Percentiles rank a stretch among this genome's conserved stretches.
Conservation (phyloP, 1,140 invertebrate species). For the Probaryconus sp. region DNA sequence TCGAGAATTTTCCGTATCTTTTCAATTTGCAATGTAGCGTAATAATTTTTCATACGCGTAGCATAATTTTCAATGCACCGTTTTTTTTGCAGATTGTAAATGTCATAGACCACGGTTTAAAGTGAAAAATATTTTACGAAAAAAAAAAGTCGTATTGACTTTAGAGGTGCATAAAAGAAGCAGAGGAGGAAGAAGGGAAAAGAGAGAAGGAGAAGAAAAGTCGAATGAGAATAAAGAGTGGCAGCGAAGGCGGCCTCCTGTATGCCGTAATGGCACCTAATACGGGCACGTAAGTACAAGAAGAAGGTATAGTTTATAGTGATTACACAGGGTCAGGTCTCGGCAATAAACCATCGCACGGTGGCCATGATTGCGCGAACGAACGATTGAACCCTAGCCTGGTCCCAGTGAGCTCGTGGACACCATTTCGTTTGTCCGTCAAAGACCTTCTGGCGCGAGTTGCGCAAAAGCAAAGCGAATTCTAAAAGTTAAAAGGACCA, state of each 20-base stretch:
- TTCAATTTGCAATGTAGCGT: too few species aligned
- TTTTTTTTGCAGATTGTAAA: too few species aligned
- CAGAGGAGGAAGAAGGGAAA: slow-evolving; percentile 38
- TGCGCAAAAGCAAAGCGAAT: slow-evolving; percentile 73
- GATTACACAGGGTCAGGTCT: slow-evolving; percentile 78
- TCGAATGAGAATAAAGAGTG: slow-evolving; percentile 44
- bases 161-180: slow-evolving; percentile 41
- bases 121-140: slow-evolving; percentile 3
- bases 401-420: slow-evolving; percentile 23
- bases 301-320: slow-evolving; percentile 78
- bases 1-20: too few species aligned
- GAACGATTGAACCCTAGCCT: slow-evolving; percentile 47
- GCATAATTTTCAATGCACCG: too few species aligned
- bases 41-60: too few species aligned
- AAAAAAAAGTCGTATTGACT: slow-evolving; percentile 48
- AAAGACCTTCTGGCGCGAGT: too few species aligned
- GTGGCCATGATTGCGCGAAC: slow-evolving; percentile 71
- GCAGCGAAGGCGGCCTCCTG: slow-evolving; percentile 58
- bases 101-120: too few species aligned
- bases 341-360: slow-evolving; percentile 76
- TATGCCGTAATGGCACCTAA: slow-evolving; percentile 74
- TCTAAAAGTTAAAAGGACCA: slow-evolving; percentile 73
- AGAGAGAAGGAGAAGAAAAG: slow-evolving; percentile 37
- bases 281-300: slow-evolving; percentile 71
- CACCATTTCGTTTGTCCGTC: slow-evolving; percentile 12